Conservation (phyloP, 2,797 vertebrate genomes). For the Euphonia xanthogaster region DNA sequence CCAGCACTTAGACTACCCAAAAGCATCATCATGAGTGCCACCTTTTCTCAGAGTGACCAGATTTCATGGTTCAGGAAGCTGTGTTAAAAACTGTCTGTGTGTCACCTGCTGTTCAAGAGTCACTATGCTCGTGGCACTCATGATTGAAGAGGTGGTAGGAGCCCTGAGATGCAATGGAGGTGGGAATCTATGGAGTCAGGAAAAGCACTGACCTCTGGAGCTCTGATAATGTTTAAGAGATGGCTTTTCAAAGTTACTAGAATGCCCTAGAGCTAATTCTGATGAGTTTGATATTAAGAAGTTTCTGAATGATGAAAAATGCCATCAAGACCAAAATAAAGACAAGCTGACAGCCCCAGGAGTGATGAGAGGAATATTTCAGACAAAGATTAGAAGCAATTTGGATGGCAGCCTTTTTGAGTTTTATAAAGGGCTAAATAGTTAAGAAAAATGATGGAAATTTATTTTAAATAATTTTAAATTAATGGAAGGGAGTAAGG, state of each 20-base stretch:
- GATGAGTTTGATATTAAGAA: background rate
- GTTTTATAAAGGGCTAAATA: background rate
- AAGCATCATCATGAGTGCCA: background rate
- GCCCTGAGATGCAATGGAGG: background rate
- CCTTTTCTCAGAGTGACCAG: background rate
- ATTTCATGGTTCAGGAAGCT: background rate
- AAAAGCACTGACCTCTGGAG: background rate
- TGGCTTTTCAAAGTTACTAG: background rate
- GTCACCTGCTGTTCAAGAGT: background rate
- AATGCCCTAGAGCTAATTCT: background rate
- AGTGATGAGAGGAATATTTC: background rate
- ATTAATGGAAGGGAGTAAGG: background rate
- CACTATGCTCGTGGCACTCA: background rate
- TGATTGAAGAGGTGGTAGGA: background rate
- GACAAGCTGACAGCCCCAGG: background rate
- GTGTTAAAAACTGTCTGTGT: background rate
- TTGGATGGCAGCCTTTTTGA: background rate
- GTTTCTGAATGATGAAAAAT: background rate
- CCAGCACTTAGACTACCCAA: background rate
- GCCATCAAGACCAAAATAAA: background rate
- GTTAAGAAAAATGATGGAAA: background rate
- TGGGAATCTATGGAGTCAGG: background rate
- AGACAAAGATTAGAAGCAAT: background rate
- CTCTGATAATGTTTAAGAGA: background rate
- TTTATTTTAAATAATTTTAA: background rate